A percentile compares a stretch with the other conserved stretches of the same genome.
These are phyloP conservation scores for Leptinotarsa tumamoca DNA, from an alignment of 2,888 invertebrate species.

Conservation along the genomic window DNA sequence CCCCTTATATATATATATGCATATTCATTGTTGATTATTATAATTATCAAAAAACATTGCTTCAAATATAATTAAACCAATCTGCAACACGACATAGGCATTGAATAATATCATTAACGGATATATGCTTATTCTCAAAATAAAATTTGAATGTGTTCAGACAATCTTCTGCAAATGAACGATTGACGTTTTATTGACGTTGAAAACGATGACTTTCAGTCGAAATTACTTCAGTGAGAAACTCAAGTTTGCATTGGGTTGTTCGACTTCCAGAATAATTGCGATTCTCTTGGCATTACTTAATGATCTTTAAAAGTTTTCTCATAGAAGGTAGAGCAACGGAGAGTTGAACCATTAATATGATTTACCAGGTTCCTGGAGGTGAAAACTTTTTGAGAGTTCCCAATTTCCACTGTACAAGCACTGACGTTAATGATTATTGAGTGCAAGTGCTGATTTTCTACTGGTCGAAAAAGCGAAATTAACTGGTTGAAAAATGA, in stretches of 20 bases:
- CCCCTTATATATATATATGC: too few relatives aligned
- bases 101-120: neutral
- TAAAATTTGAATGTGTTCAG: neutral
- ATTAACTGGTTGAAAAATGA: too few relatives aligned
- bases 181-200: neutral
- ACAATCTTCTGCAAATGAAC: neutral
- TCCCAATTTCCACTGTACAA: conserved; percentile 37
- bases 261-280: conserved; percentile 34
- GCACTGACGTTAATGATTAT: conserved; percentile 32
- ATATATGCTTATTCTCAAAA: neutral
- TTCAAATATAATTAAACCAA: too few relatives aligned
- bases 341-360: conserved; percentile 41
- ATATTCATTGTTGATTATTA: too few relatives aligned
- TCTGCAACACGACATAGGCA: too few relatives aligned
- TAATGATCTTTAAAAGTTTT: conserved; percentile 41
- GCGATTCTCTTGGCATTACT: conserved; percentile 31
- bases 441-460: neutral
- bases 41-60: too few relatives aligned
- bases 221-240: neutral
- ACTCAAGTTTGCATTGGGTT: conserved; percentile 31
- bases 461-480: neutral
- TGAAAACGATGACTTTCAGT: conserved; percentile 19
- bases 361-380: conserved; percentile 39
- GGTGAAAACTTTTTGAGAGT: conserved; percentile 36
- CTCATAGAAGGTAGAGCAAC: conserved; percentile 36